Conservation (phyloP, 2,113 vertebrate species). For the Haplochromis burtoni region DNA sequence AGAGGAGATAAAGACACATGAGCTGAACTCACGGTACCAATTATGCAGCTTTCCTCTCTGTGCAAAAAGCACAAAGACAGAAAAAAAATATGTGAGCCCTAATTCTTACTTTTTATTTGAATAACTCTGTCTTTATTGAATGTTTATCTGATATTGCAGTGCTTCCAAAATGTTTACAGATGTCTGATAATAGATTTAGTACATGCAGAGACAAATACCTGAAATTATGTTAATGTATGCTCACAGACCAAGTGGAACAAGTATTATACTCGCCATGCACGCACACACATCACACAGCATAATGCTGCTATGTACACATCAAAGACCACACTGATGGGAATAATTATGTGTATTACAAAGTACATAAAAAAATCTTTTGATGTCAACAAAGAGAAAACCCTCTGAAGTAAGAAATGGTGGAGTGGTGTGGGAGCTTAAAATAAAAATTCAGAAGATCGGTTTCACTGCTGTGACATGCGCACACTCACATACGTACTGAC, state of each 20-base stretch:
- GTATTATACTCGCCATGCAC: not conserved
- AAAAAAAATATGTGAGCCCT: not conserved
- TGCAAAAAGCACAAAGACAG: not conserved
- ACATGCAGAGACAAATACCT: not conserved
- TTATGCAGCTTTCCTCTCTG: not conserved
- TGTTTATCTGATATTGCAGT: not conserved
- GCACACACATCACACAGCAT: not conserved
- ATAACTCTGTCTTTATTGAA: not conserved
- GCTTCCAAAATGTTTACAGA: not conserved
- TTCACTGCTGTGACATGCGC: not conserved
- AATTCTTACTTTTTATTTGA: not conserved
- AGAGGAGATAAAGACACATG: not conserved
- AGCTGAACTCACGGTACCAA: not conserved
- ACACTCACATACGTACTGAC: not conserved
- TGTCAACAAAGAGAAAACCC: conserved; percentile 27
- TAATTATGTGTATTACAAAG: conserved; percentile 45
- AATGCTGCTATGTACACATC: conserved; percentile 21
- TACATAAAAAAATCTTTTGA: conserved; percentile 33
- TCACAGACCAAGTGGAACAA: not conserved
- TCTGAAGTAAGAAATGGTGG: conserved; percentile 5
- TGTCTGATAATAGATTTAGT: not conserved
- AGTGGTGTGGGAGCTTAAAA: not conserved
- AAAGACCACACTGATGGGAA: conserved; percentile 26
- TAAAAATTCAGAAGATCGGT: not conserved
- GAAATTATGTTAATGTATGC: not conserved